Evolutionary conservation across 1,140 invertebrate genomes (phyloP), one percentile per base, ranked within the genome.

Genomic region (Hycleus cichorii): DNA sequence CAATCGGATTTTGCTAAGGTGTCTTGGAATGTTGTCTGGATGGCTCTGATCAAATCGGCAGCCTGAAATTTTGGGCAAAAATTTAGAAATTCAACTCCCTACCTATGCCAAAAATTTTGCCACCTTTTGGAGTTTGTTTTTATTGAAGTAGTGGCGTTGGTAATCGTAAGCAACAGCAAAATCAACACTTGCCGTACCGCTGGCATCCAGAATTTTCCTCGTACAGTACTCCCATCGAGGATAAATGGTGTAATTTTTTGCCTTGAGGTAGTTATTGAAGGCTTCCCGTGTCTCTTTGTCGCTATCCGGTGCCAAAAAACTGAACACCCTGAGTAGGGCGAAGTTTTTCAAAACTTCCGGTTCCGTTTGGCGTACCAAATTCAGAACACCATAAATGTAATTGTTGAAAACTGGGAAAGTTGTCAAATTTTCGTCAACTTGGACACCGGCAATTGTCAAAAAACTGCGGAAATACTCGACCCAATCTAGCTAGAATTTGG

Each of bases 41-140:
- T 83, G 64, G 90, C 86, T 46, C 80, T 71, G 32, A 92, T 81
- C 86, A 92, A 89, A 68, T 87, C 82, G 51, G 86, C 72, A 0
- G 88, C 87, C 84, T 83, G 60, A 38, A 64, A 61, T 11, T 4
- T 26, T 3, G 12, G 8, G n/a, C 27, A 47, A 24, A 57, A 54
- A 3, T 12, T n/a, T 49, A 50, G 4, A 11, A 49, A 26, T 12
- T 25, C 11, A 50, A 47, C 11, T 18, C 2, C 18, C 2, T 2
- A 18, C 18, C 18, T 18, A 18, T 40, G 52, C 39, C 25, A 39
- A 57, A 45, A 49, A 47, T 10, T 39, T 53, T 50, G 32, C 62
- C 56, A 70, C 69, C 43, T 64, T 49, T 47, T 53, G 8, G 7
- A 70, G 51, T 44, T 71, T 67, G 27, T 65, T 61, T 2, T 53